These are phyloP conservation scores for Ophion obscuratus DNA, from an alignment of 2,888 invertebrate species.

Conservation along the genomic window DNA sequence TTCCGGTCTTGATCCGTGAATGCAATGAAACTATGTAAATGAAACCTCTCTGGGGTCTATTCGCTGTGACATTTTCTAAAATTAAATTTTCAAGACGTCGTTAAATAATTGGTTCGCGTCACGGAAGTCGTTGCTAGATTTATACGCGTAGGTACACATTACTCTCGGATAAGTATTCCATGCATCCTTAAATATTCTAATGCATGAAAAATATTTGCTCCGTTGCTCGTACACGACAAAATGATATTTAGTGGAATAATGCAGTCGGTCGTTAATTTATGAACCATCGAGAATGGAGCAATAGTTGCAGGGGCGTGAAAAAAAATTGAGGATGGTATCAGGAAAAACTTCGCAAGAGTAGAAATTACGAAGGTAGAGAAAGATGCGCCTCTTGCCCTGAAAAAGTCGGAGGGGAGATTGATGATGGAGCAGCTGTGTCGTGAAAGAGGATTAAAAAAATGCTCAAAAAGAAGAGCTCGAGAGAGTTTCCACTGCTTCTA, in stretches of 20 bases:
- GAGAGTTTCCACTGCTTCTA: slow-evolving; percentile 29
- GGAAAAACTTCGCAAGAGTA: slow-evolving; percentile 37
- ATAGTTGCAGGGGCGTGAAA: slow-evolving; percentile 52
- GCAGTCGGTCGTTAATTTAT: slow-evolving; percentile 52
- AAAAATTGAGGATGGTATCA: slow-evolving; percentile 39
- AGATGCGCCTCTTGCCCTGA: slow-evolving; percentile 37
- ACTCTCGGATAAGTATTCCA: slow-evolving; percentile 20
- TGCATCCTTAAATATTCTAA: slow-evolving; percentile 41
- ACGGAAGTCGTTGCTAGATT: too few relatives aligned
- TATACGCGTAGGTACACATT: background rate
- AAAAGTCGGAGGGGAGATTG: slow-evolving; percentile 72
- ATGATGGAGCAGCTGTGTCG: slow-evolving; percentile 74
- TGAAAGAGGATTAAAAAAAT: slow-evolving; percentile 74
- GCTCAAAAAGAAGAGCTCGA: slow-evolving; percentile 66
- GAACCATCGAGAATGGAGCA: slow-evolving; percentile 70
- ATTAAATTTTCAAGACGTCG: too few relatives aligned
- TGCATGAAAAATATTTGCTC: slow-evolving; percentile 21
- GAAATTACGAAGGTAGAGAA: slow-evolving; percentile 11
- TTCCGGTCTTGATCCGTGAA: too few relatives aligned
- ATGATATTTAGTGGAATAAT: slow-evolving; percentile 7
- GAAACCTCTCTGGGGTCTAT: too few relatives aligned
- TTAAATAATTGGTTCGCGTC: too few relatives aligned
- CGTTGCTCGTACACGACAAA: background rate
- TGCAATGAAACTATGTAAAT: too few relatives aligned
- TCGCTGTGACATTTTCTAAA: too few relatives aligned